A percentile compares a stretch with the other conserved stretches of the same genome.
phyloP scores from a whole-genome alignment of 1,140 invertebrate genomes.

The Leptopilina boulardi region DNA sequence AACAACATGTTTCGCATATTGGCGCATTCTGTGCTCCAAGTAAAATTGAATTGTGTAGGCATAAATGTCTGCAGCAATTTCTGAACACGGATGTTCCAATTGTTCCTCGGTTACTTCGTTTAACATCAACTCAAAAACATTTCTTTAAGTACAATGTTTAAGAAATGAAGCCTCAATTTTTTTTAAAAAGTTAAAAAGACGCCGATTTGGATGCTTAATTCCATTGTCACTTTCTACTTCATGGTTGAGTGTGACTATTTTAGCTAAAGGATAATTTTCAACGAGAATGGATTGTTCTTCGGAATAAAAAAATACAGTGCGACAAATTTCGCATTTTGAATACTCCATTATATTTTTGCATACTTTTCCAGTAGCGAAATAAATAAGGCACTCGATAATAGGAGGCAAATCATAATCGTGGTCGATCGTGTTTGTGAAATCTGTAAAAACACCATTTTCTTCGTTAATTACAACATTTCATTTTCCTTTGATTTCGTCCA shows the following conservation, averaged over 20 bases:
- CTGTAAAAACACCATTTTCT: not conserved
- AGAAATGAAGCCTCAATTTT: not conserved
- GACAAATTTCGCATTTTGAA: not conserved
- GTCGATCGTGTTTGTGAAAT: not conserved
- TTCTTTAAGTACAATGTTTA: not conserved
- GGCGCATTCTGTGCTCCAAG: slow-evolving; percentile 33
- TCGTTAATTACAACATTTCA: not conserved
- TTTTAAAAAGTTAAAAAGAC: not conserved
- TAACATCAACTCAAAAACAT: not conserved
- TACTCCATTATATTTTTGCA: not conserved
- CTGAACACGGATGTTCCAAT: not conserved
- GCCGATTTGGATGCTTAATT: not conserved
- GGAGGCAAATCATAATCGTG: not conserved
- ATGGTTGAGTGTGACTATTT: not conserved
- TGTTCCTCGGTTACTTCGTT: not conserved
- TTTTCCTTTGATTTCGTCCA: not conserved
- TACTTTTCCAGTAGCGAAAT: not conserved
- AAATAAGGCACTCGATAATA: not conserved
- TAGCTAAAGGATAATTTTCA: not conserved
- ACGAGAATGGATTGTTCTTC: not conserved
- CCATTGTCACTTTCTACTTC: not conserved
- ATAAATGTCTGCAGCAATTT: not conserved
- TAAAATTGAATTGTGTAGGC: slow-evolving; percentile 23
- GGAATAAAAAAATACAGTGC: not conserved
- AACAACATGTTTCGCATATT: not conserved